Evolutionary conservation across 2,113 vertebrate genomes (phyloP).

Genomic region (Raphicerus campestris): DNA sequence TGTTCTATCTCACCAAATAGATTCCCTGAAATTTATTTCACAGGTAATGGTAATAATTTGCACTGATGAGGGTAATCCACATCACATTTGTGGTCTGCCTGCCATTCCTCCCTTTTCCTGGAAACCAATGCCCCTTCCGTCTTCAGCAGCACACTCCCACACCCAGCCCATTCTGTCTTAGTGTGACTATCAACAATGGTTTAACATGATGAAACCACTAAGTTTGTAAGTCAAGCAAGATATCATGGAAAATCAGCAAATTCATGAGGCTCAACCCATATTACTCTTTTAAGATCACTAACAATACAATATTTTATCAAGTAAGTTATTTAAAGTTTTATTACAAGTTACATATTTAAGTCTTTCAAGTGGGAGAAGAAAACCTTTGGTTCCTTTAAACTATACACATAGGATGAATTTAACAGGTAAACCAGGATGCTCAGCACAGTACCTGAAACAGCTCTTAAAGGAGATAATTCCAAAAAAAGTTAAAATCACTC

Average conservation of each 20-base stretch:
- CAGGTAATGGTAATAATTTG: no score
- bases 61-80: no score
- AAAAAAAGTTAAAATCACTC: slow-evolving; percentile 55
- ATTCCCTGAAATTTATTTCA: background rate
- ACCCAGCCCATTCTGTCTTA: rapidly evolving
- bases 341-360: slow-evolving; percentile 12
- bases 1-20: background rate
- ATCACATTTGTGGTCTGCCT: background rate
- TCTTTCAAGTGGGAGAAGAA: slow-evolving; percentile 10
- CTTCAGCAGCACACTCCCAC: background rate
- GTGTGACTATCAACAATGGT: background rate
- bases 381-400: slow-evolving; percentile 15
- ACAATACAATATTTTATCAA: background rate
- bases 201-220: background rate
- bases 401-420: background rate
- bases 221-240: background rate
- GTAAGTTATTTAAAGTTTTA: background rate
- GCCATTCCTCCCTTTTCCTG: background rate
- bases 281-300: background rate
- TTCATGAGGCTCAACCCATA: background rate
- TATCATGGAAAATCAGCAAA: background rate
- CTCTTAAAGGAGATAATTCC: slow-evolving; percentile 32
- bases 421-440: slow-evolving; percentile 15
- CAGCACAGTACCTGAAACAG: background rate
- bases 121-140: background rate